A percentile compares a stretch with the other conserved stretches of the same genome.
Evolutionary conservation across 2,797 vertebrate species (phyloP).

Genomic region (Pempheris klunzingeri): DNA sequence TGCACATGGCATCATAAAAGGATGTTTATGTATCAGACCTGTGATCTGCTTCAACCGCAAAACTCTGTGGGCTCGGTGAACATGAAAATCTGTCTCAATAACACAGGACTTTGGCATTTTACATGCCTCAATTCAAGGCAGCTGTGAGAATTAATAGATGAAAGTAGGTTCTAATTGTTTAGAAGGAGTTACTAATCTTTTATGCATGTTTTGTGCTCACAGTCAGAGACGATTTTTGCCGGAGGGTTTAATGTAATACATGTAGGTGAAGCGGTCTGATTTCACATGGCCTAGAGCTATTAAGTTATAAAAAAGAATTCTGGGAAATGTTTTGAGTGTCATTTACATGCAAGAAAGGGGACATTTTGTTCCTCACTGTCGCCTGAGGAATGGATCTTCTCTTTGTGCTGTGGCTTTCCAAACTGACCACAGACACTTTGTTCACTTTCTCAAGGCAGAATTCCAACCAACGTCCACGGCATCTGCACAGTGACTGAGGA

Average conservation of each 20-base stretch:
- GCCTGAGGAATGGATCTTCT: constrained; percentile 61
- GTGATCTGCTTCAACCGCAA: constrained; percentile 23
- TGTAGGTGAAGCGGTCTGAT: constrained; percentile 35
- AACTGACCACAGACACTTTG: constrained; percentile 76
- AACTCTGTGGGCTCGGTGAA: constrained; percentile 26
- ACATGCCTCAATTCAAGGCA: constrained; percentile 1
- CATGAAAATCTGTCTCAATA: constrained; percentile 12
- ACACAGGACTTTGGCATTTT: not conserved
- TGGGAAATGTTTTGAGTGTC: constrained; percentile 59
- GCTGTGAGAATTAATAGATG: not conserved
- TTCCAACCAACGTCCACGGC: constrained; percentile 58
- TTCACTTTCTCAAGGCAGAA: constrained; percentile 69
- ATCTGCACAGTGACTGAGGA: constrained; percentile 53
- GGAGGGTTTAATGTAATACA: constrained; percentile 20
- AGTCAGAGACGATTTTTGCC: not conserved
- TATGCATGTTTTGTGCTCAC: not conserved
- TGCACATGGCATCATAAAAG: constrained; percentile 31
- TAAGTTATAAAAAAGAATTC: constrained; percentile 42
- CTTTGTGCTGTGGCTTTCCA: constrained; percentile 54
- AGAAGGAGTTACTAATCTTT: not conserved
- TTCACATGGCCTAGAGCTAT: constrained; percentile 40
- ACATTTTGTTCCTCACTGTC: constrained; percentile 62
- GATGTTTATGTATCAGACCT: constrained; percentile 40
- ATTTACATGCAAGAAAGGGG: constrained; percentile 49
- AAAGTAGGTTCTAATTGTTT: constrained; percentile 21